Base-by-base conservation (phyloP, 2,888 invertebrate genomes). In the Argyra leucocephala region DNA sequence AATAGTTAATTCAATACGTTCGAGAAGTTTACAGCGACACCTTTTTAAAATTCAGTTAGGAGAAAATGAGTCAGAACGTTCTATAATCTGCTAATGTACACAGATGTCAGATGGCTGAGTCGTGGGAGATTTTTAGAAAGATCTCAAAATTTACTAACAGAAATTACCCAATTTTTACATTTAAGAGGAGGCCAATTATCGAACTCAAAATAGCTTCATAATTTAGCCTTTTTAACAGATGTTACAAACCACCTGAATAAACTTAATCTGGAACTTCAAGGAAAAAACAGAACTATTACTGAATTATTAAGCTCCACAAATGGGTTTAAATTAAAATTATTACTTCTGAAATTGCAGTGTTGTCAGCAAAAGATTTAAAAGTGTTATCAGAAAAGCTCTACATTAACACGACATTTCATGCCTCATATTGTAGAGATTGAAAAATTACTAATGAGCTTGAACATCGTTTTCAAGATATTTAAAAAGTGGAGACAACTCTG, bases 71-170 rank as follows among this genome's bases (percentile, higher is more conserved):
- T n/a, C 12, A n/a, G n/a, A n/a, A n/a, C n/a, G n/a, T n/a, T n/a
- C n/a, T n/a, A 60, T 24, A n/a, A 22, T 61, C 60, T 61, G 23
- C 31, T 64, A 22, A 26, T 64, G 22, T 61, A 31, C 10, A 64
- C 61, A n/a, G 37, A 64, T 21, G 64, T 64, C 18, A 61, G 64
- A 22, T 64, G 61, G 64, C 64, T 64, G 3, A 64, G 64, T 57
- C 36, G 64, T 23, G 61, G 61, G 7, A 60, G 18, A 57, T 57
- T 64, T 58, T 57, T 64, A 15, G 21, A 21, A 21, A 57, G 57
- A 57, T 57, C 21, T 57, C 21, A 21, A 21, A 9, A 57, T 5
- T 21, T 57, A n/a, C n/a, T n/a, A n/a, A n/a, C n/a, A n/a, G n/a
- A n/a, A n/a, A n/a, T n/a, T n/a, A n/a, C n/a, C n/a, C n/a, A n/a